Base-by-base conservation (phyloP, 2,797 vertebrate genomes). In the Prunella strophiata region DNA sequence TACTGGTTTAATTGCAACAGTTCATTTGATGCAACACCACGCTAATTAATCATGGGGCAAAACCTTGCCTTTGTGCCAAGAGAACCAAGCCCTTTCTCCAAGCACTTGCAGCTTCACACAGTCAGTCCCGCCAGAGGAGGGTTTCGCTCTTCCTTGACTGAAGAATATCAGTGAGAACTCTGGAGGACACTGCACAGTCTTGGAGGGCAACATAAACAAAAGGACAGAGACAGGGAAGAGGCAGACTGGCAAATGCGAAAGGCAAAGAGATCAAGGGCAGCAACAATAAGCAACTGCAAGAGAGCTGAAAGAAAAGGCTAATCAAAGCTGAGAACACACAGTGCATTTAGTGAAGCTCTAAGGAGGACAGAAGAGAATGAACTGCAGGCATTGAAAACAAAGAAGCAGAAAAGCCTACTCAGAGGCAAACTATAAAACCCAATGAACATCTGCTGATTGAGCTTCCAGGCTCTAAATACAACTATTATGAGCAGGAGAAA, bases 171-270 rank as follows among this genome's bases (percentile, higher is more conserved):
- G 51, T 26, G 23, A 59, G 48, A 63, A 30, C 42, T 63, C 17
- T 0, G 0, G 11, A 74, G 65, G 16, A 70, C 25, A 2, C 4
- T 12, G 17, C 3, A 5, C 3, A 32, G 13, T 23, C 23, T 54
- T 55, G 13, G 16, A 67, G 21, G 5, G 23, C 25, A 88, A 79
- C 10, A 47, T 54, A 82, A 94, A 79, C 55, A 82, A 85, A 81
- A 89, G 62, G 65, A 38, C 50, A 72, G 45, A 67, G 58, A 62
- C 6, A 66, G 43, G 38, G 42, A 67, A 77, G 34, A 76, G 16
- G 38, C 32, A 61, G 42, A 57, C 4, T 10, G 34, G 34, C 50
- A 74, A 22, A 38, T 10, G 8, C 13, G 6, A 82, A 86, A 89
- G 58, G 10, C 59, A 76, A 94, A 77, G 36, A 34, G 32, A 85